Evolutionary conservation across 35 echinoderm and acorn worm genomes (phyloP), one percentile per base, ranked within the genome.

Genomic region (Patiria miniata): DNA sequence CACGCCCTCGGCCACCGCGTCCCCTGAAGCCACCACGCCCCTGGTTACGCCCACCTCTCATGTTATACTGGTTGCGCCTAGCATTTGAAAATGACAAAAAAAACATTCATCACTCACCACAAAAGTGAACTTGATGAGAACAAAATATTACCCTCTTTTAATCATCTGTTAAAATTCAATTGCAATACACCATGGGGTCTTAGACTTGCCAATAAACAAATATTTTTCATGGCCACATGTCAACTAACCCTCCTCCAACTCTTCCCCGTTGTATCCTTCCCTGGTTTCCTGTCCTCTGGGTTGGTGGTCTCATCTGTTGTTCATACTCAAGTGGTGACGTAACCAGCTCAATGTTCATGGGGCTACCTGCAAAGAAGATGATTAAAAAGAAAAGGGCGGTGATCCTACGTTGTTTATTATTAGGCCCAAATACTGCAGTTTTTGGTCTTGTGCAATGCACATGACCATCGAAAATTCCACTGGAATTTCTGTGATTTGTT

Each of bases 311-410:
- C 15, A 37, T 19, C 19, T 60, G 86, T 30, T 47, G 34, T 40
- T 78, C 80, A 21, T 85, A 50, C 77, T 93, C 91, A 65, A 39
- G 53, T 56, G 91, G 79, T 77, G 91, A 87, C 44, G 91, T 93
- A 16, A 87, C 85, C 18, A 93, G 78, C 59, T 93, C 84, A 78
- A 93, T 93, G 52, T 87, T 93, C 91, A 93, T 92, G 17, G 91
- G 53, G 52, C 85, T 77, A 93, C 91, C 91, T 93, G 58, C n/a
- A 80, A 77, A 47, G 21, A 38, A 40, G 51, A 51, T 21, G 18
- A 53, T 9, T 8, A 37, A 59, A 68, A 81, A 29, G 39, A 80
- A 61, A 6, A 81, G 12, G 21, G 39, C 8, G 16, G 22, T 5
- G 33, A n/a, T 26, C 7, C 17, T 38, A 8, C 53, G 39, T 17